Evolutionary conservation across 2,113 vertebrate genomes (phyloP).

Genomic region (Pelusios castaneus): DNA sequence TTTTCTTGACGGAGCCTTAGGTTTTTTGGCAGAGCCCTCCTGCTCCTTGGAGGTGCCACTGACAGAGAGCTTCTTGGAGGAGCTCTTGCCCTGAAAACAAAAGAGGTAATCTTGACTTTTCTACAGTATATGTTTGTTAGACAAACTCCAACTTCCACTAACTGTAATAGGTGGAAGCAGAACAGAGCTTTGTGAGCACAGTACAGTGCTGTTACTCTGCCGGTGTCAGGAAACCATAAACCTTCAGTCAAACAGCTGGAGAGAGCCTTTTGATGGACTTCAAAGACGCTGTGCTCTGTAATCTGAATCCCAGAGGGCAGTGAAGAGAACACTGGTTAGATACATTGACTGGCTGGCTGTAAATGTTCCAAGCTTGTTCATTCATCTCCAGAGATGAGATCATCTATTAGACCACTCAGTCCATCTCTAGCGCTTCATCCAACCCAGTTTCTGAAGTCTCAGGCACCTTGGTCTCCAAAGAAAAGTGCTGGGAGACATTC

Average conservation of each 20-base stretch:
- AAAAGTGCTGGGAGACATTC: not conserved
- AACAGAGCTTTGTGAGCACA: not conserved
- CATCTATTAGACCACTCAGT: not conserved
- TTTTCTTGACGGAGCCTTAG: conserved; percentile 44
- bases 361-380: not conserved
- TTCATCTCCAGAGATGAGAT: not conserved
- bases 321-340: too few relatives aligned
- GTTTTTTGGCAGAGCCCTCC: not conserved
- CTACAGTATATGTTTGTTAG: not conserved
- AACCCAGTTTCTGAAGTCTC: not conserved
- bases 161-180: not conserved
- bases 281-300: not conserved
- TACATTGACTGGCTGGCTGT: not conserved
- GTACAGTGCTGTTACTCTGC: not conserved
- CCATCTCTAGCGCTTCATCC: not conserved
- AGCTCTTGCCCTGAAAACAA: conserved; percentile 63
- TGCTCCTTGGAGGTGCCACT: not conserved
- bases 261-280: not conserved
- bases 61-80: conserved; percentile 27
- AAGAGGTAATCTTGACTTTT: not conserved
- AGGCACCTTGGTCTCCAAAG: not conserved
- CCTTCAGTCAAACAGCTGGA: not conserved
- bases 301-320: not conserved
- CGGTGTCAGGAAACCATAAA: not conserved
- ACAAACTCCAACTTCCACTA: not conserved